Base-by-base conservation (phyloP, 2,888 invertebrate species). In the Scrobipalpa costella region DNA sequence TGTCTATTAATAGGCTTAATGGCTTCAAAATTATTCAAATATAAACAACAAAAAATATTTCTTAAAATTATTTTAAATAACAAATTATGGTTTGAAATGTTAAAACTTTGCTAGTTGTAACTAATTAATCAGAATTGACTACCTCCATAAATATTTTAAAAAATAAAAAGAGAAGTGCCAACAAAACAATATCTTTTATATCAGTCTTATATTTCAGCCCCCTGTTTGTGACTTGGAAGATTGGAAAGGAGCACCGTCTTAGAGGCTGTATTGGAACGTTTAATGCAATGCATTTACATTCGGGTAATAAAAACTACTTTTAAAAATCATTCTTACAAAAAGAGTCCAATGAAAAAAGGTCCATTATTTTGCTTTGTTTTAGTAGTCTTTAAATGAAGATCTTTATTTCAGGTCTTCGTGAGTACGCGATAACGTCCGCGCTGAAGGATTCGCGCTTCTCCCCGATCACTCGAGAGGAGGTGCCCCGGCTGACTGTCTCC, bases 211-310 rank as follows among this genome's bases (percentile, higher is more conserved):
- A 34, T 66, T 66, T 68, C 92, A 98, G 98, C 89, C 99, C 99
- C 63, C 93, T 99, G 81, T 99, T 99, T 93, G 99, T 99, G 71
- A 99, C 99, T 68, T 99, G 99, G 99, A 97, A 98, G 91, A 98
- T 98, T 82, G 99, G 99, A 62, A 96, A 97, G 83, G 98, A 98
- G 82, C 96, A 97, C 80, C 95, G 98, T 70, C 93, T 99, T 68
- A 94, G 99, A 70, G 99, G 99, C 61, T 99, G 99, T 91, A 99
- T 99, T 83, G 99, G 99, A 67, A 99, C 99, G 59, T 99, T 99
- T 87, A 98, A 97, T 85, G 97, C 98, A 63, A 97, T 98, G 95
- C 97, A 96, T 85, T 94, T 99, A 79, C 98, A 99, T 84, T 94
- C 95, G 81, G 98, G 97, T 85, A 84, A 59, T 33, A 27, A 44